These are phyloP conservation scores for Mastomys natalensis DNA, from an alignment of 2,113 vertebrate species.

Conservation along the genomic window DNA sequence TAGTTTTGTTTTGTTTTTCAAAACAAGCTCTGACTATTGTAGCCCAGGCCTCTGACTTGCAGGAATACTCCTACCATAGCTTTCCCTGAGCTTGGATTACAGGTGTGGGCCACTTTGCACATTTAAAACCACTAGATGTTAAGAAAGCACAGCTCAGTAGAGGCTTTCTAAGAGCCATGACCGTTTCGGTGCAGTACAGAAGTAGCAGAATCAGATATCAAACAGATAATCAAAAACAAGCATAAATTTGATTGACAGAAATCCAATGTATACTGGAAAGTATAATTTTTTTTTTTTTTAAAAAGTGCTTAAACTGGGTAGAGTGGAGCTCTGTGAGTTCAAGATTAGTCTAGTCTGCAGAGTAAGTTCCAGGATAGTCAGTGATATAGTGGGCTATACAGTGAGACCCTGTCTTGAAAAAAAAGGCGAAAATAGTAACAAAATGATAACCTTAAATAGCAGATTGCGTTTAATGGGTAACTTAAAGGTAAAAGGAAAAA, in stretches of 20 bases:
- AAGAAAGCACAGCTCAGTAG: neutral
- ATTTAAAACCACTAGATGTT: neutral
- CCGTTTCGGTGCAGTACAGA: neutral
- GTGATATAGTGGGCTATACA: neutral
- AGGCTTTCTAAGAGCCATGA: neutral
- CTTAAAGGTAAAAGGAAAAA: slow-evolving; percentile 65
- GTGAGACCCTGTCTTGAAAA: neutral
- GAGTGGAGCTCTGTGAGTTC: neutral
- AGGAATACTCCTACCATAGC: neutral
- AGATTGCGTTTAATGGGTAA: slow-evolving; percentile 34
- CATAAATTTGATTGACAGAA: slow-evolving; percentile 28
- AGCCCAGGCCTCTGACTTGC: neutral
- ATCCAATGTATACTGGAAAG: neutral
- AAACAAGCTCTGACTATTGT: neutral
- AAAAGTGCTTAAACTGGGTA: neutral
- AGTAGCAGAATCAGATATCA: neutral
- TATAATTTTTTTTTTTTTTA: too few relatives aligned
- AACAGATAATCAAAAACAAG: neutral
- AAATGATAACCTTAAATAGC: slow-evolving; percentile 56
- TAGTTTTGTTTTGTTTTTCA: neutral
- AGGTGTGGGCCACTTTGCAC: neutral
- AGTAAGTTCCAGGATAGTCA: neutral
- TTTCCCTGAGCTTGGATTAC: too few relatives aligned
- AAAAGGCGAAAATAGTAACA: neutral
- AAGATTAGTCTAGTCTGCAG: neutral